Evolutionary conservation across 2,888 invertebrate genomes (phyloP).

Genomic region (Nasonovia ribisnigri): DNA sequence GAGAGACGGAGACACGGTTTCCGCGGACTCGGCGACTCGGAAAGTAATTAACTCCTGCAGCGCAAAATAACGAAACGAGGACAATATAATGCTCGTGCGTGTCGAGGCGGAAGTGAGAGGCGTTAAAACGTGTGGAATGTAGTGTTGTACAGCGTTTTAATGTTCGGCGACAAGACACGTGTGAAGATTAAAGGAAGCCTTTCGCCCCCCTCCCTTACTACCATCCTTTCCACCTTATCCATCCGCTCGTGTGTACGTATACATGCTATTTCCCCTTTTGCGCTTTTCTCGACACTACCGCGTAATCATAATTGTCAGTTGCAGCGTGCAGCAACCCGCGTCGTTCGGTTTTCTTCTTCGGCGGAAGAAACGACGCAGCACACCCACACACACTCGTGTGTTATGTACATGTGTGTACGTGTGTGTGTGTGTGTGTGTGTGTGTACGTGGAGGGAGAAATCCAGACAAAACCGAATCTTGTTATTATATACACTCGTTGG

Average conservation of each 20-base stretch:
- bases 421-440: not conserved
- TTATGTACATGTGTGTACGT: not conserved
- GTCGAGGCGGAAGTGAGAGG: conserved; percentile 53
- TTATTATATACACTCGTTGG: conserved; percentile 14
- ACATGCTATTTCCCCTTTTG: conserved; percentile 51
- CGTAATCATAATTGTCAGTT: conserved; percentile 63
- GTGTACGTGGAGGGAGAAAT: not conserved
- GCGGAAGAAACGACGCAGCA: not conserved
- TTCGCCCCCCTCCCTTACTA: not conserved
- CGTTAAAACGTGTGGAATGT: conserved; percentile 61
- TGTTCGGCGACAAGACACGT: conserved; percentile 58
- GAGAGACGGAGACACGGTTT: not conserved
- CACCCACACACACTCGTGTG: not conserved
- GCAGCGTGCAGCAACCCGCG: conserved; percentile 34
- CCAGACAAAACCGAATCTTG: conserved; percentile 51
- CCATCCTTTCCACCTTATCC: not conserved
- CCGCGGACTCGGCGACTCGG: conserved; percentile 46
- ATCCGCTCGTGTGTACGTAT: not conserved
- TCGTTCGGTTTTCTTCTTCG: not conserved
- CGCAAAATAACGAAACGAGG: conserved; percentile 52
- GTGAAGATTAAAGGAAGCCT: conserved; percentile 63
- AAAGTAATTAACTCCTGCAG: conserved; percentile 59
- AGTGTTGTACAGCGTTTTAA: conserved; percentile 59
- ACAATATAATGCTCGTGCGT: conserved; percentile 54
- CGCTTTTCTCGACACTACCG: conserved; percentile 51